Evolutionary conservation across 2,797 vertebrate genomes (phyloP), one percentile per base, ranked within the genome.

Genomic region (Hozukius guyotensis): DNA sequence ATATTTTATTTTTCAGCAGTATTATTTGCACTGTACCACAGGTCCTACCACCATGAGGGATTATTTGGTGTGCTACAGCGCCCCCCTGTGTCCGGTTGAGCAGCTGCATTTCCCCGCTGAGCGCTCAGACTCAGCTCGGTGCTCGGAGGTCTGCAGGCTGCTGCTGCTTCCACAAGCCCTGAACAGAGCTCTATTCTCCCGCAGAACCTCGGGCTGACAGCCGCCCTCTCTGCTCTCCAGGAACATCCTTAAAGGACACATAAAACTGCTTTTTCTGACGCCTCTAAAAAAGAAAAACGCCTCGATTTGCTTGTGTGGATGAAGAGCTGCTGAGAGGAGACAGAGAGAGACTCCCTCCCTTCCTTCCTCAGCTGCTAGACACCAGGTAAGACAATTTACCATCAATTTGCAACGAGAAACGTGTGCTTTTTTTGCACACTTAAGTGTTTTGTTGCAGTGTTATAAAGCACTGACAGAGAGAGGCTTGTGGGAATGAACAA

Each of bases 341-440:
- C 24, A 71, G 72, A 82, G 55, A 32, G 38, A 42, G 38, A 42
- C 38, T 42, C 38, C 38, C 36, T 38, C 13, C 38, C 71, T 84
- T 59, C 74, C 64, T 18, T 56, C 72, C 34, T 77, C 77, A 59
- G 78, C 85, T 62, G 81, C 84, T 46, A 24, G 20, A 59, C 5
- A 55, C 49, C 88, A 93, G 93, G 92, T 94, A 91, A 84, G 87
- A 82, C 57, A 14, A 52, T 87, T 78, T 62, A 6, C 36, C 78
- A 49, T 69, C 70, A 64, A 71, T 88, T 72, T 80, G 10, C 32
- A 6, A 1, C 0, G 55, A 64, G 49, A 64, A 75, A 52, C 72
- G 75, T 63, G 77, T 12, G 18, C 36, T 14, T 14, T 42, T 79
- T 75, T 46, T 14, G 25, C 46, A 42, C 22, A 77, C 69, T 81